Conservation (phyloP, 2,888 invertebrate species). For the Petrolisthes manimaculis region DNA sequence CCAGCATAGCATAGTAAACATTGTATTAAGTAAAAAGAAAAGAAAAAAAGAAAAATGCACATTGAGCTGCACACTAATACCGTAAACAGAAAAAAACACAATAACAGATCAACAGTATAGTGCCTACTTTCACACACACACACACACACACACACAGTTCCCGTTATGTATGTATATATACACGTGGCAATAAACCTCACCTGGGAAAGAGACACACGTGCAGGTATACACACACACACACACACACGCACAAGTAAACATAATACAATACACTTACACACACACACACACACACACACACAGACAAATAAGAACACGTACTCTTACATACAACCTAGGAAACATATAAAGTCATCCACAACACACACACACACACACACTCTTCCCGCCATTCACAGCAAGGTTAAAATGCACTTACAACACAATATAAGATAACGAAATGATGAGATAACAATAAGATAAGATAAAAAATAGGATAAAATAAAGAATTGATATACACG, state of each 20-base stretch:
- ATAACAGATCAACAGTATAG: background rate
- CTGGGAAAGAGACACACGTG: background rate
- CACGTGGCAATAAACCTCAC: background rate
- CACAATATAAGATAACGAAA: no score
- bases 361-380: background rate
- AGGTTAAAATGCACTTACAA: background rate
- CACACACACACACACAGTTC: background rate
- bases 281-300: background rate
- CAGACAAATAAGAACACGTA: background rate
- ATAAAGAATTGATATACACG: background rate
- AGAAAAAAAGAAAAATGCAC: background rate
- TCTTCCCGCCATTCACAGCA: no score
- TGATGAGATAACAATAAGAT: no score
- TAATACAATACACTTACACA: background rate
- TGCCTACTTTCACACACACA: background rate
- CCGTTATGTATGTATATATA: background rate
- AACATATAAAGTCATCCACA: constrained; percentile 3
- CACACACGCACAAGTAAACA: no score
- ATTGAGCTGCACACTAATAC: background rate
- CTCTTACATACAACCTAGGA: background rate
- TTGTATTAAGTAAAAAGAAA: no score
- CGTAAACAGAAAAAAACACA: background rate
- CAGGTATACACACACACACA: background rate
- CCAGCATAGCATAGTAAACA: no score
- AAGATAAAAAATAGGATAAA: background rate